Base-by-base conservation (phyloP, 1,140 invertebrate genomes). In the Papilio helenus region DNA sequence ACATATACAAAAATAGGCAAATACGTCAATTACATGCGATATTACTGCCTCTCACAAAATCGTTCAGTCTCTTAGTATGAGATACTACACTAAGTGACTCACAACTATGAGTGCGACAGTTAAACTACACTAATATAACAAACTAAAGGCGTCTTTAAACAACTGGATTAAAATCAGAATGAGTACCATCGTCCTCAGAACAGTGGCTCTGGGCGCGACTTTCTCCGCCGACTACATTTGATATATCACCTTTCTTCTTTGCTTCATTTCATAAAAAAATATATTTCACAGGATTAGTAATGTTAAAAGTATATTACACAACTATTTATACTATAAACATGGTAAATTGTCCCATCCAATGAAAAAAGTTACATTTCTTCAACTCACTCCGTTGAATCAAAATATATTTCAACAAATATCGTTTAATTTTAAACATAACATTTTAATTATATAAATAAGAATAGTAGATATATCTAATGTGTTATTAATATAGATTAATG, bases 191-290 rank as follows among this genome's bases (percentile, higher is more conserved):
- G 71, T 93, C 90, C 80, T 91, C 89, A 80, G 82, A 82, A 87
- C 86, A 89, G 72, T 86, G 88, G 81, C 85, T 86, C 82, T 90
- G 87, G 81, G 76, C 87, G 80, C 88, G 86, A 84, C 79, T 84
- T 79, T 90, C 89, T 80, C 87, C 88, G 84, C 89, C 80, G 88
- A 86, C 87, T 86, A 92, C 85, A 90, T 92, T 90, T 76, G 87
- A 84, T 79, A 90, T 87, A 65, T 90, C 92, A 89, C 86, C 87
- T 90, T 90, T 94, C 88, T 94, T 93, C 92, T 89, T 94, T 72
- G 91, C 93, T 94, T 94, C 88, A 93, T 92, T 91, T 89, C 88
- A 92, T 85, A 93, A 92, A 89, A 34, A 87, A 89, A 77, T 77
- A 61, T n/a, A 77, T 77, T 65, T 77, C 10, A 20, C 39, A 42